Evolutionary conservation across 2,113 vertebrate genomes (phyloP), one percentile per base, ranked within the genome.

Genomic region (Marmota monax): DNA sequence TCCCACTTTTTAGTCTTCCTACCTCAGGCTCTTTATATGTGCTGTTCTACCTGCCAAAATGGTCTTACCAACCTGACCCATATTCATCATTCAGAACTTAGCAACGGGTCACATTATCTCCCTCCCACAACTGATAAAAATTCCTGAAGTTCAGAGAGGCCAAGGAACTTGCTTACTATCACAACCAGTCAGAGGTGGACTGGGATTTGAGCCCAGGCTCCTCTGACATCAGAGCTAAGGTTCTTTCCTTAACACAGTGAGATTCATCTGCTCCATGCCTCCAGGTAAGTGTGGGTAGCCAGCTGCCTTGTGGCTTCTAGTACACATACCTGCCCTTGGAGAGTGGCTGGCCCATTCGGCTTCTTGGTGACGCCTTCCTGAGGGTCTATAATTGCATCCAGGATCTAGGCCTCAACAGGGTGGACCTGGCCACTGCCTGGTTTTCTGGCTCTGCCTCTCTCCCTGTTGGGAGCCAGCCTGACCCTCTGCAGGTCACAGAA

Each of bases 351-450:
- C 97, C 97, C 27, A 42, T 79, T 29, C 97, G 96, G 97, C 97
- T 98, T 78, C n/a, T 98, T 67, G 98, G 98, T 78, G 98, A 98
- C 0, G 42, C 98, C 53, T 98, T 98, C 95, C 90, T 97, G 76
- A 96, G 97, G 48, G 94, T 97, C 74, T 98, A 90, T 80, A 97
- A 95, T 87, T 96, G 92, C 78, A 18, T 97, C 39, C 98, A 96
- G 3, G 96, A 98, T 83, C 53, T 53, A 22, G 94, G 92, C 70
- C 97, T 90, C 79, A 96, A 97, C 86, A 76, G 61, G 0, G 13
- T 97, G 0, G 96, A 97, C 20, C 78, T 98, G 80, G 98, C 97
- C 86, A 95, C 86, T 37, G 95, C 94, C 34, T 34, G 90, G 82
- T 96, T 45, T 63, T 0, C 97, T 98, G 67, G 20, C 77, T 83